phyloP scores from a whole-genome alignment of 2,888 invertebrate genomes.

The Drosophila atripex region DNA sequence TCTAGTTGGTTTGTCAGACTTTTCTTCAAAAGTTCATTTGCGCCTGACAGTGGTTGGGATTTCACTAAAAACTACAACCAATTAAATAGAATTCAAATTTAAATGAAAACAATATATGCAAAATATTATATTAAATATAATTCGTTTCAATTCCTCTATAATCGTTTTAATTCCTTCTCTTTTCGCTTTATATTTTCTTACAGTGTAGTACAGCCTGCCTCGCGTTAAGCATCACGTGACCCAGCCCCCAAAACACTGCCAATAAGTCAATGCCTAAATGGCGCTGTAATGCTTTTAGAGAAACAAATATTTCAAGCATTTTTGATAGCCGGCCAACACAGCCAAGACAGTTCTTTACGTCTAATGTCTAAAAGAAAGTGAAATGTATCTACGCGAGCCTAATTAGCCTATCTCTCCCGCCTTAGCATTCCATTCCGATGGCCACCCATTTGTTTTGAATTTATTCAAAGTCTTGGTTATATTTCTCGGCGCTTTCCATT shows the following conservation, averaged over 20 bases:
- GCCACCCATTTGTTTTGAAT: slow-evolving; percentile 19
- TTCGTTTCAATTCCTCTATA: too few relatives aligned
- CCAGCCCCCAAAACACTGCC: slow-evolving; percentile 21
- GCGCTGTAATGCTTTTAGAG: slow-evolving; percentile 28
- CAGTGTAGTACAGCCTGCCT: too few relatives aligned
- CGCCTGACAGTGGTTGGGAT: slow-evolving; percentile 17
- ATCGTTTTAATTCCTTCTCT: too few relatives aligned
- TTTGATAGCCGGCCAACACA: slow-evolving; percentile 3
- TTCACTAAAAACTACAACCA: neutral
- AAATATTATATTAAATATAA: too few relatives aligned
- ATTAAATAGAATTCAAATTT: too few relatives aligned
- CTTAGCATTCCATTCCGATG: slow-evolving; percentile 24
- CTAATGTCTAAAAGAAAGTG: slow-evolving; percentile 24
- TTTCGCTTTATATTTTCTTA: too few relatives aligned
- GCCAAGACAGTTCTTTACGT: slow-evolving; percentile 17
- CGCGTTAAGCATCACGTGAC: slow-evolving; percentile 38
- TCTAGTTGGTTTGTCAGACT: slow-evolving; percentile 14
- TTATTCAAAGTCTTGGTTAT: slow-evolving; percentile 2
- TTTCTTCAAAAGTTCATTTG: slow-evolving; percentile 38
- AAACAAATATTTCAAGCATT: slow-evolving; percentile 14
- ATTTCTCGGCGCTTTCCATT: slow-evolving; percentile 36
- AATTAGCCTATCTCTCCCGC: slow-evolving; percentile 33
- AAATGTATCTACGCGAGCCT: slow-evolving; percentile 20
- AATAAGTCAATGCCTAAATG: slow-evolving; percentile 47
- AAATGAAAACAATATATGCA: too few relatives aligned